Conservation (phyloP, 2,888 invertebrate genomes). For the Phalera bucephala region DNA sequence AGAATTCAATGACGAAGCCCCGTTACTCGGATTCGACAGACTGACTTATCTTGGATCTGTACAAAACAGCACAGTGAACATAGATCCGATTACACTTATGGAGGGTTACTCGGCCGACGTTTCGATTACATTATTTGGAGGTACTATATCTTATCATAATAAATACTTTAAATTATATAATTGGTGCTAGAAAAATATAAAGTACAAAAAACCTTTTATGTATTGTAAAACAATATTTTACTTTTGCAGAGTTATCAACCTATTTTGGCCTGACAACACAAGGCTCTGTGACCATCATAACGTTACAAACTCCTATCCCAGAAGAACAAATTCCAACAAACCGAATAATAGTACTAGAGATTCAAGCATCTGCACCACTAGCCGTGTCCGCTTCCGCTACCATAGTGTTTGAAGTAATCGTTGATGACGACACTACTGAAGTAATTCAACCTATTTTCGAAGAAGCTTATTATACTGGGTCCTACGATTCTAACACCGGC, state of each 20-base stretch:
- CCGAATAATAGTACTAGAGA: slow-evolving; percentile 28
- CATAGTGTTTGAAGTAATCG: slow-evolving; percentile 28
- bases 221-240: background rate
- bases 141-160: no score
- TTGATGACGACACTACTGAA: slow-evolving; percentile 5
- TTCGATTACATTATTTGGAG: slow-evolving; percentile 17
- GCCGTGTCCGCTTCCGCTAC: slow-evolving; percentile 32
- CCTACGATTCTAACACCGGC: slow-evolving; percentile 17
- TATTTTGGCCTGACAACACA: slow-evolving; percentile 18
- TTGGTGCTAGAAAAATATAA: no score
- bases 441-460: slow-evolving; percentile 8
- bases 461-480: slow-evolving; percentile 35
- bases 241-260: background rate
- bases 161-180: no score
- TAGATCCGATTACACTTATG: slow-evolving; percentile 30
- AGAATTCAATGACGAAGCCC: slow-evolving; percentile 4
- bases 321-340: slow-evolving; percentile 31
- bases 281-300: slow-evolving; percentile 15
- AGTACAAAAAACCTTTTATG: no score
- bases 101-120: slow-evolving; percentile 33
- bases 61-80: slow-evolving; percentile 6
- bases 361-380: slow-evolving; percentile 34
- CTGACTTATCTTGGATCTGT: slow-evolving; percentile 18
- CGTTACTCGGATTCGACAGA: slow-evolving; percentile 14
- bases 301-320: slow-evolving; percentile 25